These are phyloP conservation scores for Pavo muticus DNA, from an alignment of 2,113 vertebrate genomes.

Conservation along the genomic window DNA sequence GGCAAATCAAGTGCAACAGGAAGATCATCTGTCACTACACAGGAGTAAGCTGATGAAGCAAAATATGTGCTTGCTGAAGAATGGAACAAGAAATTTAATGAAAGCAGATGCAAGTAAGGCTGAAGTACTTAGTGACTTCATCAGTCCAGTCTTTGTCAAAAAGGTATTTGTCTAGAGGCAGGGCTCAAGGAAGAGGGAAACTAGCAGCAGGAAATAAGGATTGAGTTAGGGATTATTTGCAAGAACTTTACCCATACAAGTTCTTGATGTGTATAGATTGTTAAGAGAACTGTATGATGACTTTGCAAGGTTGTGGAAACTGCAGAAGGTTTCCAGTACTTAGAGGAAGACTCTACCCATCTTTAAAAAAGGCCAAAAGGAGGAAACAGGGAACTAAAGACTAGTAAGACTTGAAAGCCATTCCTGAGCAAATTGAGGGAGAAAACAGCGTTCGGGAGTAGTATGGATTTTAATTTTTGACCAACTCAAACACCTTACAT, in stretches of 20 bases:
- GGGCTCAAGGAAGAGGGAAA: not conserved
- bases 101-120: not conserved
- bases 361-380: not conserved
- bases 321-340: not conserved
- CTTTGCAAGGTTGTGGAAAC: not conserved
- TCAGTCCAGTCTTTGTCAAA: not conserved
- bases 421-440: not conserved
- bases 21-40: not conserved
- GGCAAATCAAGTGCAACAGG: not conserved
- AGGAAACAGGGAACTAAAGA: not conserved
- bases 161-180: not conserved
- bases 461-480: not conserved
- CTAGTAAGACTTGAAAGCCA: not conserved
- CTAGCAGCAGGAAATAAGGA: not conserved
- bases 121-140: not conserved
- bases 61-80: not conserved
- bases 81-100: not conserved
- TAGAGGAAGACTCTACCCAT: not conserved
- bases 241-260: not conserved
- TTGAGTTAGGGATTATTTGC: not conserved
- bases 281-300: not conserved
- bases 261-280: not conserved
- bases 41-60: not conserved
- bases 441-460: not conserved
- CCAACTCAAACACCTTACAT: accelerated